Evolutionary conservation across 1,140 invertebrate genomes (phyloP).

Genomic region (Caligus rogercresseyi): DNA sequence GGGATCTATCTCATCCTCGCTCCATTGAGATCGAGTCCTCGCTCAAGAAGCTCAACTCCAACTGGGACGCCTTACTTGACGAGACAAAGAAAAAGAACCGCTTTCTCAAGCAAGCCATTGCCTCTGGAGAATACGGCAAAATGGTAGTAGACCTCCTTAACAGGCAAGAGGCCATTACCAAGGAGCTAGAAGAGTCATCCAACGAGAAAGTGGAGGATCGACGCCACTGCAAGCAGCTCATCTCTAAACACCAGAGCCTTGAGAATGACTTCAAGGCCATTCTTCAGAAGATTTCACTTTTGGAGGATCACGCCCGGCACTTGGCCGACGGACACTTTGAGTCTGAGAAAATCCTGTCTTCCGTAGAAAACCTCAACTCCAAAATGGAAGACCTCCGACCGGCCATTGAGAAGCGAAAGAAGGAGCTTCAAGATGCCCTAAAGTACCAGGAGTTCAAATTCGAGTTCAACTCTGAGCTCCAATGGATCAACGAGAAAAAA

Average conservation of each 20-base stretch:
- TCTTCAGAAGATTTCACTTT: background rate
- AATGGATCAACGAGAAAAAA: conserved; percentile 73
- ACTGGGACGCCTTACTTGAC: conserved; percentile 36
- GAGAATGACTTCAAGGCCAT: conserved; percentile 1
- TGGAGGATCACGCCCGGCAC: conserved; percentile 46
- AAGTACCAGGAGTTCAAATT: conserved; percentile 84
- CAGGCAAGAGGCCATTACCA: background rate
- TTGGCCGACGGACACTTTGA: conserved; percentile 89
- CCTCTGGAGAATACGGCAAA: background rate
- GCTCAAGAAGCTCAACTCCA: conserved; percentile 43
- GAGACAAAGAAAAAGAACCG: conserved; percentile 52
- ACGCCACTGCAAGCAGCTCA: background rate
- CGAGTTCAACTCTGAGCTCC: conserved; percentile 75
- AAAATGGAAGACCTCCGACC: conserved; percentile 32
- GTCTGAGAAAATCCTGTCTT: conserved; percentile 58
- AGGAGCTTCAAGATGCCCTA: conserved; percentile 62
- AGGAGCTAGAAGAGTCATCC: background rate
- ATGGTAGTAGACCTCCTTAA: background rate
- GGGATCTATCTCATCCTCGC: conserved; percentile 23
- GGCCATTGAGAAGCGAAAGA: conserved; percentile 40
- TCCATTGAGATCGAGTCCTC: conserved; percentile 30
- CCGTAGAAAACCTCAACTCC: conserved; percentile 49
- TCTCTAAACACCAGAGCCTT: background rate
- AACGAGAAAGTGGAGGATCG: conserved; percentile 2
- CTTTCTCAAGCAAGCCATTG: background rate